Base-by-base conservation (phyloP, 2,888 invertebrate genomes). In the Melanargia galathea region DNA sequence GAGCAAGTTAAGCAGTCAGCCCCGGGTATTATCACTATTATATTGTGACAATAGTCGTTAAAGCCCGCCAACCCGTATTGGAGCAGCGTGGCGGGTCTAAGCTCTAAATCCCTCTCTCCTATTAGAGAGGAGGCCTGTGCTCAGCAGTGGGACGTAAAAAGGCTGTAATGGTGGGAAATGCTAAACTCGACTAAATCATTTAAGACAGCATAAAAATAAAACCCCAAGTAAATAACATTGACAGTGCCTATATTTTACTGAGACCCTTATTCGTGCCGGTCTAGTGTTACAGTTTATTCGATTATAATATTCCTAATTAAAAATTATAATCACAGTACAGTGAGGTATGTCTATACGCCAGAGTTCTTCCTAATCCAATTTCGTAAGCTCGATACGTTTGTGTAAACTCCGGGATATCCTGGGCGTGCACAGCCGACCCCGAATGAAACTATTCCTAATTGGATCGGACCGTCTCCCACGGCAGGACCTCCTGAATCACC, bases 401-500 rank as follows among this genome's bases (percentile, higher is more conserved):
- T 73, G 54, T 82, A 82, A 0, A 80, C 76, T 10, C 82, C 82
- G 0, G 82, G 80, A 13, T 65, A 65, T 5, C 73, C 68, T 0
- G 77, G 71, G 20, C 74, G 72, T 0, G 79, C 83, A 60, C 83
- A 83, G 6, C 82, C 82, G 1, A 64, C 40, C 0, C 82, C 82
- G 40, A 73, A 77, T 0, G 83, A 82, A 0, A 80, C 80, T 2
- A 82, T 68, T 1, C 78, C 82, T 0, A 76, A 20, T 64, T 79
- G 77, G 1, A 65, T 60, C 13, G 66, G 62, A 7, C 65, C 64
- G 4, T 64, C 69, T 20, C 63, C 56, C 1, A 80, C 76, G 13
- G 77, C 75, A 18, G 83, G 82, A 4, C 83, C 82, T n/a, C 74
- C 75, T 1, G 74, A 74, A 56, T 75, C 75, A 40, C 75, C 75